Evolutionary conservation across 2,888 invertebrate genomes (phyloP), one percentile per base, ranked within the genome.

Genomic region (Encarsia formosa): DNA sequence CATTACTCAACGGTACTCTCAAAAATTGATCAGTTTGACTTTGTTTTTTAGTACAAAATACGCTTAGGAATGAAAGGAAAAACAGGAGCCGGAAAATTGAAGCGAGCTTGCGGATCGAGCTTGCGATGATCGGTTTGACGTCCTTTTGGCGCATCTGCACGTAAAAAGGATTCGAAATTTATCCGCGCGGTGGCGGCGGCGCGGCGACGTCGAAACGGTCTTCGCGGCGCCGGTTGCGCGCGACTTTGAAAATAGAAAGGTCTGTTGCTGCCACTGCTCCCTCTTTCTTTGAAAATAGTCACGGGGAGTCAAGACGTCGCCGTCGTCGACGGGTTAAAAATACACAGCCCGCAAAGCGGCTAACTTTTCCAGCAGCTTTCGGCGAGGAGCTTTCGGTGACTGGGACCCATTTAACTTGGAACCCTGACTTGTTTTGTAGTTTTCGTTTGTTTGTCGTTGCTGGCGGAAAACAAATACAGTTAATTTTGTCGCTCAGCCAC

Each of bases 241-340:
- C 59, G 58, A 63, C 61, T 62, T 67, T 65, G 63, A 64, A 69
- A 67, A 65, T 66, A 65, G 63, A 68, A 65, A 22, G 31, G 47
- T 31, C 32, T 29, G 15, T n/a, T 9, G n/a, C 9, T 35, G 5
- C 41, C 8, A 26, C 13, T 15, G 32, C 32, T 40, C 49, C 34
- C 15, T 63, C 63, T 69, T 67, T 66, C 66, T 9, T 22, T n/a
- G 23, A 19, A 5, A 20, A 15, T 23, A 13, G 58, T 48, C 43
- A 24, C 48, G 32, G 50, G 41, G 43, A n/a, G 38, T 53, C 50
- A 48, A 50, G 45, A 59, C 49, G 60, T 53, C 58, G 59, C 59
- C 35, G 54, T 38, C 42, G 48, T 20, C 37, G 68, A 69, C 66
- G 67, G 65, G 71, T 73, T 73, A 73, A 73, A 73, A 73, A 73